A percentile compares a stretch with the other conserved stretches of the same genome.
These are phyloP conservation scores for Orthonychiurus folsomi DNA, from an alignment of 2,888 invertebrate species.

Conservation along the genomic window DNA sequence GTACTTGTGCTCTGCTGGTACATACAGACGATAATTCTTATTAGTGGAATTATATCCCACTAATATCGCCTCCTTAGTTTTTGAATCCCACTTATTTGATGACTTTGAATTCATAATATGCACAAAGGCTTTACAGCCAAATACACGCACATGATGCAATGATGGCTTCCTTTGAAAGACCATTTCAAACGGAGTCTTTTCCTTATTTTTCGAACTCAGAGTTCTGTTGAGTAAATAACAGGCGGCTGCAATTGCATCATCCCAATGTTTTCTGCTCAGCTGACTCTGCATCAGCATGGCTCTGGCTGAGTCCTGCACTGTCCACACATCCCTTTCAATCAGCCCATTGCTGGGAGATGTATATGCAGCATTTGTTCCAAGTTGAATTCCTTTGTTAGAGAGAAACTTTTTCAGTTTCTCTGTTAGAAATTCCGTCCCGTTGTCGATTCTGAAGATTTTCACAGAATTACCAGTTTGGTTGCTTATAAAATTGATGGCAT, in stretches of 20 bases:
- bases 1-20: conserved; percentile 20
- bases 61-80: conserved; percentile 18
- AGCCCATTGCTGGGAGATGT: conserved; percentile 15
- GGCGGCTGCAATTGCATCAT: conserved; percentile 43
- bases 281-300: conserved; percentile 41
- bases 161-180: conserved; percentile 36
- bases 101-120: not conserved
- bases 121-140: conserved; percentile 36
- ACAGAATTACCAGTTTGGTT: conserved; percentile 18
- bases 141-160: conserved; percentile 31
- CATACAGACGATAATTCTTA: conserved; percentile 36
- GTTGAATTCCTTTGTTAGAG: conserved; percentile 12
- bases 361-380: conserved; percentile 17
- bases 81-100: conserved; percentile 18
- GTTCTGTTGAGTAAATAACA: conserved; percentile 42
- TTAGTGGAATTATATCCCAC: conserved; percentile 36
- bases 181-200: conserved; percentile 32
- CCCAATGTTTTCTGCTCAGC: conserved; percentile 41
- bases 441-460: conserved; percentile 17
- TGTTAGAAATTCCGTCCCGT: conserved; percentile 18
- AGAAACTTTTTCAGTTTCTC: conserved; percentile 9
- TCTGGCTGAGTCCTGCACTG: conserved; percentile 30
- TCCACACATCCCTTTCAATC: conserved; percentile 33
- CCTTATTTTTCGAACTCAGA: conserved; percentile 15
- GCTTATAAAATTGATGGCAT: conserved; percentile 13